Conservation (phyloP, 1,140 invertebrate species). For the Arctopsyche grandis region DNA sequence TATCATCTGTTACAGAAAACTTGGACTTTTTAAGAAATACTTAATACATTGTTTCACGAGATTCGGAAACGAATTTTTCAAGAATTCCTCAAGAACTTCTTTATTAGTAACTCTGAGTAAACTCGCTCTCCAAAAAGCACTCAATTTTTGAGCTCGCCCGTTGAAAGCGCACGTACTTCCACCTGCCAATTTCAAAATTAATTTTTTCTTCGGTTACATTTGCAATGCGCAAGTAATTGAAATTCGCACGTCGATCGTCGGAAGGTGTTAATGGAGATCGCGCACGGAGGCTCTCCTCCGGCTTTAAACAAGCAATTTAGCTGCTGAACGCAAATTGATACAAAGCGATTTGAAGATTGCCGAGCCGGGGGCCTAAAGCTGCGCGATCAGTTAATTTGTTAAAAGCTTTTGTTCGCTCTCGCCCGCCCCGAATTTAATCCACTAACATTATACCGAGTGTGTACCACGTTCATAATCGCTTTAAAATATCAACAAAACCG, state of each 20-base stretch:
- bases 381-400: slow-evolving; percentile 54
- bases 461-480: slow-evolving; percentile 38
- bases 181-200: no score
- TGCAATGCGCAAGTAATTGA: background rate
- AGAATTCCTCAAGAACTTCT: no score
- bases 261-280: slow-evolving; percentile 25
- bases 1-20: no score
- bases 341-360: slow-evolving; percentile 54
- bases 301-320: slow-evolving; percentile 55
- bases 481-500: slow-evolving; percentile 29
- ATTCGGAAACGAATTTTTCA: no score
- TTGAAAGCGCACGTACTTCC: no score
- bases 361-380: slow-evolving; percentile 28
- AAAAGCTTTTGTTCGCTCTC: slow-evolving; percentile 52
- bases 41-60: no score
- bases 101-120: no score
- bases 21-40: no score
- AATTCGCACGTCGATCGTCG: slow-evolving; percentile 1
- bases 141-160: no score
- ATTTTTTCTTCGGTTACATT: no score
- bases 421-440: slow-evolving; percentile 47
- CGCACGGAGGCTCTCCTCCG: slow-evolving; percentile 8
- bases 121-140: no score
- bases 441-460: slow-evolving; percentile 40
- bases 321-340: slow-evolving; percentile 55